Conservation (phyloP, 2,113 vertebrate genomes). For the Ginglymostoma cirratum region DNA sequence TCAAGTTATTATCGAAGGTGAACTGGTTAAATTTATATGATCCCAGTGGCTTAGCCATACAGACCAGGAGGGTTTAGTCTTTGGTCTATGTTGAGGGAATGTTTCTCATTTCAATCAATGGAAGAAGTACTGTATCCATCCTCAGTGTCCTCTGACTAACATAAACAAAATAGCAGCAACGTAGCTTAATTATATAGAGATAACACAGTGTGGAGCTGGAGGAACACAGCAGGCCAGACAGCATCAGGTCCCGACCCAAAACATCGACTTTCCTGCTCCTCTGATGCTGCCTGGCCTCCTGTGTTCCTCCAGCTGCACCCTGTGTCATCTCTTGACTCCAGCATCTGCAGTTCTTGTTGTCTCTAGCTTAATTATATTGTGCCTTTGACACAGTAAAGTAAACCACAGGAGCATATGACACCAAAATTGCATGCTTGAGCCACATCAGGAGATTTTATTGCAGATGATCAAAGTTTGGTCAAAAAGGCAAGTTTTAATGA, state of each 20-base stretch:
- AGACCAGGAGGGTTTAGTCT: neutral
- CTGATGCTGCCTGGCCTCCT: too few relatives aligned
- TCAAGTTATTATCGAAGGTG: neutral
- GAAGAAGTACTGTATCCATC: neutral
- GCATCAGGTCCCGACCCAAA: too few relatives aligned
- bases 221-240: too few relatives aligned
- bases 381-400: neutral
- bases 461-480: neutral
- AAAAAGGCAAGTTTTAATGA: neutral
- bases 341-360: too few relatives aligned
- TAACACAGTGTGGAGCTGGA: too few relatives aligned
- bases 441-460: neutral
- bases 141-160: neutral
- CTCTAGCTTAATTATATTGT: neutral
- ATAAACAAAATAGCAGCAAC: neutral
- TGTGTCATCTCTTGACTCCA: too few relatives aligned
- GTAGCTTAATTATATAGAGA: neutral
- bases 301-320: too few relatives aligned
- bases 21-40: neutral
- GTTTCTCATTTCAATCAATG: neutral
- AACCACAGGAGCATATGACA: neutral
- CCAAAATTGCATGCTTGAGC: neutral
- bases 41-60: neutral
- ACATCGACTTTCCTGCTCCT: too few relatives aligned
- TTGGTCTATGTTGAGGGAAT: neutral